A percentile compares a stretch with the other conserved stretches of the same genome.
These are phyloP conservation scores for Pyxicephalus adspersus DNA, from an alignment of 2,113 vertebrate species.

Conservation along the genomic window DNA sequence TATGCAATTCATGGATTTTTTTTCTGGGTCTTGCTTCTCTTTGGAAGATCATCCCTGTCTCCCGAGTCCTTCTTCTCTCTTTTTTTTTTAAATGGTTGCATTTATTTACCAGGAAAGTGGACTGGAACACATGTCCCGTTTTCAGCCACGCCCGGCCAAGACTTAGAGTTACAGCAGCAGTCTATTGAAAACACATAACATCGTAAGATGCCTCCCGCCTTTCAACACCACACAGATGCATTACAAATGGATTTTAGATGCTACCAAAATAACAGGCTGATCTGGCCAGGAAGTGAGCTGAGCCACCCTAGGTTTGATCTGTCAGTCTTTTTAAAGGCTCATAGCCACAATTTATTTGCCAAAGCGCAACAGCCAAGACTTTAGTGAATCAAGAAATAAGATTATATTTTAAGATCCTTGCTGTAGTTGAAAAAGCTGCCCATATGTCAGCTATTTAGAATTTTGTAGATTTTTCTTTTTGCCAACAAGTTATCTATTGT, in stretches of 20 bases:
- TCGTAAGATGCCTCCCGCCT: constrained; percentile 43
- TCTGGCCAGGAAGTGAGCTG: neutral
- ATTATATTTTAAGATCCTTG: no score
- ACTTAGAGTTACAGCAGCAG: constrained; percentile 57
- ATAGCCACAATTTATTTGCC: neutral
- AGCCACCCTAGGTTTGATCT: constrained; percentile 19
- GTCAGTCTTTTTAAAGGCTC: constrained; percentile 9
- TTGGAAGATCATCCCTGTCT: constrained; percentile 42
- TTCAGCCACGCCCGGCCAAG: constrained; percentile 55
- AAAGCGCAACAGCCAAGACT: no score
- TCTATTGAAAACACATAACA: constrained; percentile 56
- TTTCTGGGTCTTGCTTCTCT: constrained; percentile 32
- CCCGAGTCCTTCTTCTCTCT: constrained; percentile 52
- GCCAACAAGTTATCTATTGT: no score
- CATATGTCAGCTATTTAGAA: no score
- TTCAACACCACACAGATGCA: constrained; percentile 42
- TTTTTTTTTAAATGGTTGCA: constrained; percentile 23
- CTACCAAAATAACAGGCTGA: neutral
- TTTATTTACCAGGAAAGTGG: constrained; percentile 57
- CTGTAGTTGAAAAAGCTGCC: no score
- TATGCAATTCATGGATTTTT: neutral
- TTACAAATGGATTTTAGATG: constrained; percentile 34
- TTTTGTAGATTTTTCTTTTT: no score
- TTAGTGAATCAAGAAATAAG: no score
- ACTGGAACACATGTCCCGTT: constrained; percentile 57